Evolutionary conservation across 2,113 vertebrate species (phyloP).

Genomic region (Paracanthobrama guichenoti): DNA sequence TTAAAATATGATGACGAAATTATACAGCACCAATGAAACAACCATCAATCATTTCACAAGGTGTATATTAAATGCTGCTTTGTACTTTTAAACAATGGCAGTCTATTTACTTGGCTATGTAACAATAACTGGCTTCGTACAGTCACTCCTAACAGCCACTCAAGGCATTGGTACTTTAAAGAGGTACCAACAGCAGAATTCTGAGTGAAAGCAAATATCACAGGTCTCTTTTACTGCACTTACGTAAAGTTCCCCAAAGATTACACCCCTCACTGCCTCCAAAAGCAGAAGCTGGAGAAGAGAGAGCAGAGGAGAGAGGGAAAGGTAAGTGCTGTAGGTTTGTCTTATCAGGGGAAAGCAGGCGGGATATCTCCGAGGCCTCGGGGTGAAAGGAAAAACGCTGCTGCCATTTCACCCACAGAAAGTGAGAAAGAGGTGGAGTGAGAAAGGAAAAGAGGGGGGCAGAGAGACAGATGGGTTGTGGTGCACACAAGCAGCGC

Average conservation of each 20-base stretch:
- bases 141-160: not conserved
- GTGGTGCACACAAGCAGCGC: slow-evolving; percentile 45
- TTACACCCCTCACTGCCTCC: slow-evolving; percentile 1
- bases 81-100: not conserved
- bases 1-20: not conserved
- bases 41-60: not conserved
- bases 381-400: slow-evolving; percentile 64
- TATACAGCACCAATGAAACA: not conserved
- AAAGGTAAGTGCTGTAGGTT: slow-evolving; percentile 34
- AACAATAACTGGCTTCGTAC: not conserved
- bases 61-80: not conserved
- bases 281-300: slow-evolving; percentile 15
- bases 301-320: slow-evolving; percentile 12
- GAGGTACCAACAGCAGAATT: slow-evolving; percentile 10
- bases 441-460: not conserved
- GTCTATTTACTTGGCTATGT: not conserved
- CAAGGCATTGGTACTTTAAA: slow-evolving; percentile 20
- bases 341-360: slow-evolving; percentile 47
- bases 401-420: slow-evolving; percentile 50
- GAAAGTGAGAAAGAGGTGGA: slow-evolving; percentile 53
- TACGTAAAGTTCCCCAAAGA: slow-evolving; percentile 31
- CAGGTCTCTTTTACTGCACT: slow-evolving; percentile 34
- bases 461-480: slow-evolving; percentile 12
- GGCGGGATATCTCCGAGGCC: slow-evolving; percentile 40
- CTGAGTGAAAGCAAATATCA: slow-evolving; percentile 39